Evolutionary conservation across 2,113 vertebrate genomes (phyloP).

Genomic region (Elaphurus davidianus): DNA sequence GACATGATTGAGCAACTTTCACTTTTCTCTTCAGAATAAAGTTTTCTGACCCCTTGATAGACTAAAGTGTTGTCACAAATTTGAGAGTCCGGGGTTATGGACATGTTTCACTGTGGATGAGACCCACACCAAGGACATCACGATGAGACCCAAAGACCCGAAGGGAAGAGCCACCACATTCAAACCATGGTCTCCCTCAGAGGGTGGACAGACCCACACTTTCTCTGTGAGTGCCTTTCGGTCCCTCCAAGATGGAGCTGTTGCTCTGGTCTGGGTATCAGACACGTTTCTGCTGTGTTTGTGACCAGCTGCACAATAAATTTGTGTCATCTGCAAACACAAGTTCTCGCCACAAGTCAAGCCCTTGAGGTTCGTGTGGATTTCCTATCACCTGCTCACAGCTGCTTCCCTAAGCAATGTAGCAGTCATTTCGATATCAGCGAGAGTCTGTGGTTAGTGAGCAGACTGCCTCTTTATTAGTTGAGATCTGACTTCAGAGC

Average conservation of each 20-base stretch:
- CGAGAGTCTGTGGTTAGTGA: not conserved
- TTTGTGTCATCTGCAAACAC: accelerated
- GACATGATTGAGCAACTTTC: not conserved
- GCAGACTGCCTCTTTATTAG: not conserved
- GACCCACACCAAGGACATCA: too few relatives aligned
- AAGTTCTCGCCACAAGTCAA: not conserved
- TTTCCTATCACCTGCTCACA: not conserved
- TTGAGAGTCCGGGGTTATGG: not conserved
- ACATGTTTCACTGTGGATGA: not conserved
- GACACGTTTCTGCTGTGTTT: accelerated
- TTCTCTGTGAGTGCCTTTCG: accelerated
- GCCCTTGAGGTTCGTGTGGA: not conserved
- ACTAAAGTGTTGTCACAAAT: not conserved
- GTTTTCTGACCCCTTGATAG: not conserved
- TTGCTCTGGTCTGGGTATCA: accelerated
- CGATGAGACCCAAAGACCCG: not conserved
- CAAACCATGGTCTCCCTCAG: too few relatives aligned
- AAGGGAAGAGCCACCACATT: too few relatives aligned
- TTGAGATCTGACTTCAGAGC: not conserved
- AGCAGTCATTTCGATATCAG: not conserved
- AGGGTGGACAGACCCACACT: not conserved
- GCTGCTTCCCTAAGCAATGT: not conserved
- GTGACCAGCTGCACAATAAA: accelerated
- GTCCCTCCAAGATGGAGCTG: not conserved
- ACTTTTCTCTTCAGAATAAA: not conserved